Conservation (phyloP, 2,797 vertebrate genomes). For the Coreius guichenoti region DNA sequence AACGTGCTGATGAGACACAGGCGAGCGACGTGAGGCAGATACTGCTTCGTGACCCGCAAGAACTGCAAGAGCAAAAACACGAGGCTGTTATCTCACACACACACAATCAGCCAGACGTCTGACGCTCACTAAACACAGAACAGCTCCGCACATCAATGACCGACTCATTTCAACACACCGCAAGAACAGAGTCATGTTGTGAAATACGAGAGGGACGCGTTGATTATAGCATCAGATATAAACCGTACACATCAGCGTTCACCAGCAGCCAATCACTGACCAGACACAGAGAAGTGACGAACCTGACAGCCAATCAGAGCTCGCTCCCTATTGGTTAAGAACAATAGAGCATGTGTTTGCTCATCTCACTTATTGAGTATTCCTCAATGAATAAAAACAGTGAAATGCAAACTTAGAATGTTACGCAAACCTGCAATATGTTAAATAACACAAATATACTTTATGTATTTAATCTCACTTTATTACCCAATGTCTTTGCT, state of each 20-base stretch:
- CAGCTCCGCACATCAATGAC: too few relatives aligned
- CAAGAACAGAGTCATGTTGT: too few relatives aligned
- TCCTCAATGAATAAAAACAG: too few relatives aligned
- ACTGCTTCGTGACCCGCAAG: conserved; percentile 94
- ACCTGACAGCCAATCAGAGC: conserved; percentile 69
- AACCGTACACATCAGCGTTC: conserved; percentile 80
- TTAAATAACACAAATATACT: too few relatives aligned
- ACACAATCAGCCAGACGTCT: neutral
- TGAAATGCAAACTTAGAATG: too few relatives aligned
- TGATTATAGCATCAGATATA: conserved; percentile 60
- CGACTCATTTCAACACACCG: too few relatives aligned
- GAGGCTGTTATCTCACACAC: neutral
- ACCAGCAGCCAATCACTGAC: conserved; percentile 73
- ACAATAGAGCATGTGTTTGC: too few relatives aligned
- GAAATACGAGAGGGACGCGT: too few relatives aligned
- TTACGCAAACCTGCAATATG: too few relatives aligned
- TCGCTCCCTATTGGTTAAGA: neutral
- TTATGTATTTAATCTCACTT: too few relatives aligned
- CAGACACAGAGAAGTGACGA: conserved; percentile 69
- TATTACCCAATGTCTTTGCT: too few relatives aligned
- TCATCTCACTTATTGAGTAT: too few relatives aligned
- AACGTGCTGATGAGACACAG: conserved; percentile 98
- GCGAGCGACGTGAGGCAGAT: conserved; percentile 92
- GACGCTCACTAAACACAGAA: neutral
- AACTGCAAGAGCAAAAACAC: conserved; percentile 77